Conservation (phyloP, 2,888 invertebrate genomes). For the Scaptomyza polygonia region DNA sequence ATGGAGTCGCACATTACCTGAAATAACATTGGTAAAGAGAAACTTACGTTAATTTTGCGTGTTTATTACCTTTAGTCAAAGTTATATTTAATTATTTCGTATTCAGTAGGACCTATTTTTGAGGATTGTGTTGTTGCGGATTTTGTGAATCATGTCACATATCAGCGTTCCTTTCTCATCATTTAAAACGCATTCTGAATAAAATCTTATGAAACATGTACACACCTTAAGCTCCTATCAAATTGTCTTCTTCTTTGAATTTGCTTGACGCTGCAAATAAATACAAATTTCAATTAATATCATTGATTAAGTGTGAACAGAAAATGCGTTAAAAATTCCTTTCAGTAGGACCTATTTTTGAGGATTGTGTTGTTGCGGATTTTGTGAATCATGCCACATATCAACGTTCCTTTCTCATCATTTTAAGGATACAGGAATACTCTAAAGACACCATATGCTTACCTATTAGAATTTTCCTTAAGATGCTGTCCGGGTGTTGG, state of each 20-base stretch:
- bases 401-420: constrained; percentile 73
- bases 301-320: not conserved
- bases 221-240: constrained; percentile 2
- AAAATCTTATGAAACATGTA: not conserved
- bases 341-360: constrained; percentile 81
- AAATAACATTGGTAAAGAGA: constrained; percentile 4
- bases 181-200: not conserved
- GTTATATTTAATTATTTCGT: not conserved
- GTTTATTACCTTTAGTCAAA: not conserved
- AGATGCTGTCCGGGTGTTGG: not conserved
- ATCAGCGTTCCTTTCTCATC: constrained; percentile 41
- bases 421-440: not conserved
- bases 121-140: constrained; percentile 69
- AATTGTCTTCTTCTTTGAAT: no score
- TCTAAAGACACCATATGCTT: not conserved
- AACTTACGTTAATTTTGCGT: not conserved
- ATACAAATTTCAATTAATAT: not conserved
- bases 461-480: not conserved
- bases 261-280: constrained; percentile 9
- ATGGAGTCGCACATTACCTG: constrained; percentile 47
- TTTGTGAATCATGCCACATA: constrained; percentile 77
- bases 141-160: constrained; percentile 64
- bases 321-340: not conserved
- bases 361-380: constrained; percentile 80
- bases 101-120: constrained; percentile 70